A percentile compares a stretch with the other conserved stretches of the same genome.
phyloP scores from a whole-genome alignment of 2,888 invertebrate species.

The Ormyrus thymus region DNA sequence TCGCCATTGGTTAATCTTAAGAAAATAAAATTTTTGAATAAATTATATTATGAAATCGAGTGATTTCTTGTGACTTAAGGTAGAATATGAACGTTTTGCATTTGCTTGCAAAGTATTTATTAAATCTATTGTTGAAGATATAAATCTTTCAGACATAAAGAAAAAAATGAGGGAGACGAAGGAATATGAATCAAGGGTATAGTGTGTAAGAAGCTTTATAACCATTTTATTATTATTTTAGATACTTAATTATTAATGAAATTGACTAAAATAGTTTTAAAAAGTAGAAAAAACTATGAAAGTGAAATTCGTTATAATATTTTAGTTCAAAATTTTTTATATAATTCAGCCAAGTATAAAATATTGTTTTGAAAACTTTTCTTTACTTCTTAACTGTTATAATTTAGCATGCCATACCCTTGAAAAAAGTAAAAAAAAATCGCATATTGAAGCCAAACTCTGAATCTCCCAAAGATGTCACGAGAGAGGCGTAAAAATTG shows the following conservation, averaged over 20 bases:
- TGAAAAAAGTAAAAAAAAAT: slow-evolving; percentile 4
- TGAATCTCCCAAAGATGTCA: slow-evolving; percentile 18
- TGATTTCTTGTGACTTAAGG: slow-evolving; percentile 29
- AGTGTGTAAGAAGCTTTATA: slow-evolving; percentile 5
- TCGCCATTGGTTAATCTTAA: slow-evolving; percentile 47
- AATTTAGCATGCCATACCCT: slow-evolving; percentile 34
- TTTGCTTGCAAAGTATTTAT: slow-evolving; percentile 53
- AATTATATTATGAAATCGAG: slow-evolving; percentile 8
- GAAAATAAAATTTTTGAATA: slow-evolving; percentile 31
- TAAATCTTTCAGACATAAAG: slow-evolving; percentile 18
- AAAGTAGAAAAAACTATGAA: neutral
- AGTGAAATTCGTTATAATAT: neutral
- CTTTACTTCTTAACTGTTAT: slow-evolving; percentile 10
- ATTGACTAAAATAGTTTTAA: neutral
- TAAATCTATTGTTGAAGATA: slow-evolving; percentile 51
- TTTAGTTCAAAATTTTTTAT: neutral
- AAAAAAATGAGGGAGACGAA: slow-evolving; percentile 39
- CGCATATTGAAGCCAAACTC: slow-evolving; percentile 25
- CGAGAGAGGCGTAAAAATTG: slow-evolving; percentile 11
- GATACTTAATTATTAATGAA: neutral
- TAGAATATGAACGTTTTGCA: slow-evolving; percentile 42
- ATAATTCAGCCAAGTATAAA: too few species aligned
- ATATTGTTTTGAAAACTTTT: neutral
- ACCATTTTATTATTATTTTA: slow-evolving; percentile 8
- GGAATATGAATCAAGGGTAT: slow-evolving; percentile 33